Conservation (phyloP, 1,140 invertebrate species). For the Drosophila eugracilis region DNA sequence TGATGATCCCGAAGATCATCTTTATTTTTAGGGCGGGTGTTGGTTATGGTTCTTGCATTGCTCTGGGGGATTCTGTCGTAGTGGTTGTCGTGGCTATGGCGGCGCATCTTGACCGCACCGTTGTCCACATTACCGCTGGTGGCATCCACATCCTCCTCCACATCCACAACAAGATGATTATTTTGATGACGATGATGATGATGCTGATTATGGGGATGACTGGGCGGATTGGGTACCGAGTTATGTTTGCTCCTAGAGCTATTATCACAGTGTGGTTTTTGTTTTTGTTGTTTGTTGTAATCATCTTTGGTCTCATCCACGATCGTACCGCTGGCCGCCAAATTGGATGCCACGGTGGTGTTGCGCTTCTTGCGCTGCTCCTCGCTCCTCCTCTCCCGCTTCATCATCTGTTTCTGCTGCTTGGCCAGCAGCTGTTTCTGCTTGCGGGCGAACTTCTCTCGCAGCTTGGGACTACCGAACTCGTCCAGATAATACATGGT, state of each 20-base stretch:
- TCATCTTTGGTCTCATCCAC: conserved; percentile 57
- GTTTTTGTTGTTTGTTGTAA: conserved; percentile 13
- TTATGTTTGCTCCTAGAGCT: conserved; percentile 36
- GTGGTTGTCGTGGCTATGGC: conserved; percentile 73
- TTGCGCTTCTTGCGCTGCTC: conserved; percentile 77
- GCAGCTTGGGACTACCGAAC: conserved; percentile 81
- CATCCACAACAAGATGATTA: conserved; percentile 12
- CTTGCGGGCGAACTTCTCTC: conserved; percentile 80
- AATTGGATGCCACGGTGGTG: conserved; percentile 72
- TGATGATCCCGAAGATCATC: conserved; percentile 13
- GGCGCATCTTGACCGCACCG: conserved; percentile 50
- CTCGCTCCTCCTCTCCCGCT: conserved; percentile 67
- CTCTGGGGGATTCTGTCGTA: conserved; percentile 38
- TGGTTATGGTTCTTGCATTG: conserved; percentile 10
- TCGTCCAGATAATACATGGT: conserved; percentile 84
- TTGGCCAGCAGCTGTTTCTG: conserved; percentile 72
- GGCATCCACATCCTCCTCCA: conserved; percentile 33
- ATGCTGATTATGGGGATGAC: conserved; percentile 18
- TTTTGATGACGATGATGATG: conserved; percentile 7
- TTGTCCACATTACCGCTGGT: conserved; percentile 4
- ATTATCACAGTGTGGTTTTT: conserved; percentile 53
- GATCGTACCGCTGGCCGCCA: conserved; percentile 64
- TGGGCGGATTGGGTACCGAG: conserved; percentile 18
- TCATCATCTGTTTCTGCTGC: conserved; percentile 64
- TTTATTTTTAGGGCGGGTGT: conserved; percentile 47